phyloP scores from a whole-genome alignment of 2,113 vertebrate genomes.

The Phyllostomus discolor region DNA sequence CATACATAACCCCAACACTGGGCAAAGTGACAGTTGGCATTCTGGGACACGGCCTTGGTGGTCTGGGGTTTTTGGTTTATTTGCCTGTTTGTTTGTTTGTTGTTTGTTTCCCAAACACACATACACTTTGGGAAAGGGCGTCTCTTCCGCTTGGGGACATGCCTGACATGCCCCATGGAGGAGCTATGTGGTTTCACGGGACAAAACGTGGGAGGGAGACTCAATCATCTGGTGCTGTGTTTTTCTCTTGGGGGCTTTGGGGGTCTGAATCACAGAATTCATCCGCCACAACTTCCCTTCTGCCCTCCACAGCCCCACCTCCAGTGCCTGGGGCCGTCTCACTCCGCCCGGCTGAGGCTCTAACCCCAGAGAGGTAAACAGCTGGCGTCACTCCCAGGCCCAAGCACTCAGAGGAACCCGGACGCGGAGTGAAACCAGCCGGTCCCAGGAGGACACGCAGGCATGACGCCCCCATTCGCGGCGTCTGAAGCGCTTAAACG shows the following conservation, averaged over 20 bases:
- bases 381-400: neutral
- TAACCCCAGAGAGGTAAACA: neutral
- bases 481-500: neutral
- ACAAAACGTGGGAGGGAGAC: neutral
- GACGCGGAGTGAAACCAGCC: neutral
- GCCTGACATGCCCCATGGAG: rapidly evolving
- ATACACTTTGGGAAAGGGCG: rapidly evolving
- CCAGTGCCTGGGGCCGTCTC: neutral
- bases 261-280: slow-evolving; percentile 51
- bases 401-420: neutral
- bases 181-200: neutral
- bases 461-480: rapidly evolving
- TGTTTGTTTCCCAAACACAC: neutral
- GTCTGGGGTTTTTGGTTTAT: neutral
- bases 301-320: neutral
- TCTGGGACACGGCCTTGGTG: neutral
- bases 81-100: neutral
- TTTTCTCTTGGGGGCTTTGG: neutral
- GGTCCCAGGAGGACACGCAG: neutral
- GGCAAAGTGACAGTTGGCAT: rapidly evolving
- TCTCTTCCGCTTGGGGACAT: neutral
- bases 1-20: neutral
- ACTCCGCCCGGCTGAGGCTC: neutral
- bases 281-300: slow-evolving; percentile 20
- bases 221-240: neutral